These are phyloP conservation scores for Sula dactylatra DNA, from an alignment of 2,113 vertebrate genomes.

Conservation along the genomic window DNA sequence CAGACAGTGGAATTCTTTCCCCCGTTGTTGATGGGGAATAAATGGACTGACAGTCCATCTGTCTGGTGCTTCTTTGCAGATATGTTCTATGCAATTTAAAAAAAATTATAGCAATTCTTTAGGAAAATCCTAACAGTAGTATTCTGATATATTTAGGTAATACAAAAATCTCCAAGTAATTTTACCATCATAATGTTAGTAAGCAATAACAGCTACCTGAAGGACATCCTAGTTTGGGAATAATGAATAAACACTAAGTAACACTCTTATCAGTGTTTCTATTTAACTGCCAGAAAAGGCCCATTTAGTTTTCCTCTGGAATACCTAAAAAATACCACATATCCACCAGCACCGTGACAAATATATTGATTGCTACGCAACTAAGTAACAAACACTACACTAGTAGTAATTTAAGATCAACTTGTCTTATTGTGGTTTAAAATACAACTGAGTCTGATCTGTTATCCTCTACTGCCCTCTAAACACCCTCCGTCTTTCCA, in stretches of 20 bases:
- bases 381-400: background rate
- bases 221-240: background rate
- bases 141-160: background rate
- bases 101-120: background rate
- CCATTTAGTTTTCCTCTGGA: background rate
- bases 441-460: background rate
- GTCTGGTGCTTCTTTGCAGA: background rate
- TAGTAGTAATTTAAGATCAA: background rate
- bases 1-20: background rate
- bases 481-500: background rate
- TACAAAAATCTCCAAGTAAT: background rate
- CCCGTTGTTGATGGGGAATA: fast-evolving
- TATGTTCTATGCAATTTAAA: background rate
- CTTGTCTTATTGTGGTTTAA: background rate
- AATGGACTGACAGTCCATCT: background rate
- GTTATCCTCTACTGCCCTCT: background rate
- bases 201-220: background rate
- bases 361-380: background rate
- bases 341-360: background rate
- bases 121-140: background rate
- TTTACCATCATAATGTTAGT: background rate
- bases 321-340: background rate
- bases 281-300: background rate
- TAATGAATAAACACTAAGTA: background rate
- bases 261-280: background rate